Base-by-base conservation (phyloP, 2,888 invertebrate species). In the Drosophila borborema region DNA sequence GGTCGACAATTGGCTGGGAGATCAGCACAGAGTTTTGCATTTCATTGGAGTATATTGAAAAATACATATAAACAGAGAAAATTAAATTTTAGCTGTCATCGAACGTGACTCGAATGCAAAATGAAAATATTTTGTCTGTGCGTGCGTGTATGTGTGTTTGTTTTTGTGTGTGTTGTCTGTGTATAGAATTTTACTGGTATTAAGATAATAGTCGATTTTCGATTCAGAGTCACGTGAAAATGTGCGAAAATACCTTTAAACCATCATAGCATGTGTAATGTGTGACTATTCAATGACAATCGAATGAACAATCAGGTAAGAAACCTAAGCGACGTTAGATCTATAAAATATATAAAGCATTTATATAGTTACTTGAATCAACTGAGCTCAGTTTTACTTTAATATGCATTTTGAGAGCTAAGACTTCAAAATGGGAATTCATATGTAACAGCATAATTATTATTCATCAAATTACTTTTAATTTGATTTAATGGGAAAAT, bases 11-110 rank as follows among this genome's bases (percentile, higher is more conserved):
- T 84, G 85, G 77, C 74, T 64, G 64, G n/a, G 81, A 63, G 67
- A 79, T 68, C 68, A 63, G 16, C 36, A 48, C 69, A 71, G 68
- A 68, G 79, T 76, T 76, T 80, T 81, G 83, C 81, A 74, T 74
- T 67, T 77, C 61, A 70, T 68, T 74, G 67, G 48, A 64, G 64
- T 72, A 64, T 74, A 83, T 84, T 83, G 80, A 77, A 86, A 82
- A 82, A 77, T 73, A 67, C 41, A 38, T 36, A 80, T 69, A 84
- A 77, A 78, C 75, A 72, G 75, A 67, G 68, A 68, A 81, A 84
- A 84, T 86, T 86, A 80, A 86, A 86, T 86, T 86, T 86, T 62
- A 78, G 72, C 82, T 82, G 23, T 45, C 67, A 67, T 64, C 49
- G 75, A 61, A 82, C 84, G 84, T 84, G 84, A 74, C 69, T 53